phyloP scores from a whole-genome alignment of 2,797 vertebrate species.

The Halcyon leucocephala region DNA sequence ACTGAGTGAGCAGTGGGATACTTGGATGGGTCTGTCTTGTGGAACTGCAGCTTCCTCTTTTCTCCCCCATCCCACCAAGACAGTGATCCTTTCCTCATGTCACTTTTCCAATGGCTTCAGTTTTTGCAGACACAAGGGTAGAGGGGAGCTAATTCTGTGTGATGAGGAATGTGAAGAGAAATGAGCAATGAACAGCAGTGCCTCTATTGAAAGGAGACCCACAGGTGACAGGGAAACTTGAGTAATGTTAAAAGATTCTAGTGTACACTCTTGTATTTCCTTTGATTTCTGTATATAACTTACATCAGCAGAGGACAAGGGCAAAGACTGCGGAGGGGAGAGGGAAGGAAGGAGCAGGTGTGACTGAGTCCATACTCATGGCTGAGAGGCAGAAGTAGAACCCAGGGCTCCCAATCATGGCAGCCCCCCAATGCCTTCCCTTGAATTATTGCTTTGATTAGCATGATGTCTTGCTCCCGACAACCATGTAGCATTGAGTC shows the following conservation, averaged over 20 bases:
- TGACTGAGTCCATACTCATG: neutral
- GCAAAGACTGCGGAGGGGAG: neutral
- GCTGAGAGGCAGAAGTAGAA: conserved; percentile 19
- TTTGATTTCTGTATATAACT: neutral
- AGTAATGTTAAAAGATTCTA: neutral
- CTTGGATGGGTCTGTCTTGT: neutral
- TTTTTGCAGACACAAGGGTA: neutral
- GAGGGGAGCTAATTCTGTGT: neutral
- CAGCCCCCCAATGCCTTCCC: neutral
- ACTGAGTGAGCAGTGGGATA: neutral
- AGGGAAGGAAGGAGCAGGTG: neutral
- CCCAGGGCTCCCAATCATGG: neutral
- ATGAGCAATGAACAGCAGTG: neutral
- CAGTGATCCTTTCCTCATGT: neutral
- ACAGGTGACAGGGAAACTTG: neutral
- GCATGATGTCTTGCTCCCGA: neutral
- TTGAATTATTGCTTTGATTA: conserved; percentile 59
- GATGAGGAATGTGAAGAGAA: neutral
- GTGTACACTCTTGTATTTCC: neutral
- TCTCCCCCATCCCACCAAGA: neutral
- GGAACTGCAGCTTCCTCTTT: neutral
- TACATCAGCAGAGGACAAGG: neutral
- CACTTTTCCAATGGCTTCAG: neutral
- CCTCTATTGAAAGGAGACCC: neutral
- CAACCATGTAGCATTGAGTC: conserved; percentile 48